Base-by-base conservation (phyloP, 2,888 invertebrate species). In the Epicampocera succincta region DNA sequence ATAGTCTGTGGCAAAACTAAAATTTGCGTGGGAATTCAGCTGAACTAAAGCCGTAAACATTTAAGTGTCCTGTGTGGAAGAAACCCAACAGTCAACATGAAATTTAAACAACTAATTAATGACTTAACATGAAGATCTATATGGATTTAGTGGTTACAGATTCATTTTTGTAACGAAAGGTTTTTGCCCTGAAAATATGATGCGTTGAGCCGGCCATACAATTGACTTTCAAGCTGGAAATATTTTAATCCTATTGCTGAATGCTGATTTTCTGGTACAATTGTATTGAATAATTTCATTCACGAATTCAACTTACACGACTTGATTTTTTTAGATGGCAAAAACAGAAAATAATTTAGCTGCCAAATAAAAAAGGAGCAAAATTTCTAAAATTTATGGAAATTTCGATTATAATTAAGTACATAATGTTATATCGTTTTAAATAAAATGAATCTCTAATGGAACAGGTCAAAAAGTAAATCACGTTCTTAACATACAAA, bases 381-480 rank as follows among this genome's bases (percentile, higher is more conserved):
- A 56, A 81, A 76, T 81, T 73, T 73, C 72, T 68, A 54, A 77
- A 77, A 81, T 81, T 77, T 81, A 81, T 81, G 81, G 77, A 81
- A 73, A 81, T 77, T 73, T 81, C 13, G 50, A 52, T 60, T 50
- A 50, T 69, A 81, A 81, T 81, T 81, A 81, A 81, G 46, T 61
- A 58, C 4, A 42, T 42, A 48, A 48, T 17, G 17, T 5, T 29
- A 19, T 8, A 66, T 38, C 17, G 40, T 42, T 52, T 13, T 12
- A 11, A 68, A 68, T 54, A 54, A 68, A 71, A 50, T 19, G 15
- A 46, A 25, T 40, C 21, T 52, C 54, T 63, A 63, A 68, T 40
- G 40, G 52, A 80, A 75, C 71, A 80, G 80, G 80, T 80, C 80
- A 80, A 71, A 75, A 75, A 80, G 80, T 80, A 80, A 80, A 80